A percentile compares a stretch with the other conserved stretches of the same genome.
phyloP scores from a whole-genome alignment of 1,140 invertebrate species.

The Tetragnatha versicolor region DNA sequence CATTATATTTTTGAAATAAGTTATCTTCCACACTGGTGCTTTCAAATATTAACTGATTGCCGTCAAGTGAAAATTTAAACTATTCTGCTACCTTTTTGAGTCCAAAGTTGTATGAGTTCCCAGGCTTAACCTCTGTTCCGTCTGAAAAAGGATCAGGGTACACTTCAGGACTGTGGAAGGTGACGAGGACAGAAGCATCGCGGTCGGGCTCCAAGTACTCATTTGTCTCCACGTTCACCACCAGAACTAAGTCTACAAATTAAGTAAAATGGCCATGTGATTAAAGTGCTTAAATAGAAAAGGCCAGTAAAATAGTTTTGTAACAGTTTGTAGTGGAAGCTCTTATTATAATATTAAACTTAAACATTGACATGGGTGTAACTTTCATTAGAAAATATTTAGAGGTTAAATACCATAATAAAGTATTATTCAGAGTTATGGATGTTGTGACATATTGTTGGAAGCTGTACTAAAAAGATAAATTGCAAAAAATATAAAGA shows the following conservation, averaged over 20 bases:
- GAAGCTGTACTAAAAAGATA: too few relatives aligned
- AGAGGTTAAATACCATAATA: too few relatives aligned
- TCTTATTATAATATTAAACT: too few relatives aligned
- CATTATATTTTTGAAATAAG: not conserved
- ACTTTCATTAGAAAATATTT: too few relatives aligned
- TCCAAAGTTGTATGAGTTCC: conserved; percentile 38
- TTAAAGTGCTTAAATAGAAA: too few relatives aligned
- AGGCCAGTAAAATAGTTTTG: too few relatives aligned
- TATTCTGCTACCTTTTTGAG: conserved; percentile 17
- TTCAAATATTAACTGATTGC: not conserved
- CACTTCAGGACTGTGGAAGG: conserved; percentile 42
- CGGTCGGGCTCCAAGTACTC: conserved; percentile 50
- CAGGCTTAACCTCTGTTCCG: conserved; percentile 44
- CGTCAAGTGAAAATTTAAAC: not conserved
- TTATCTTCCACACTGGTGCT: not conserved
- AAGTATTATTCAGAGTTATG: too few relatives aligned
- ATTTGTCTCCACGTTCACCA: conserved; percentile 47
- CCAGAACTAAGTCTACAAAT: conserved; percentile 25
- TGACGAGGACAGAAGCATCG: conserved; percentile 25
- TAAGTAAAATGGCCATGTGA: not conserved
- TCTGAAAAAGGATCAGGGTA: conserved; percentile 45
- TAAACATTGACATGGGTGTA: too few relatives aligned
- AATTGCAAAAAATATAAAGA: too few relatives aligned
- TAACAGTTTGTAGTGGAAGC: too few relatives aligned
- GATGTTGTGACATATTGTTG: too few relatives aligned